Conservation (phyloP, 2,888 invertebrate genomes). For the Timandra comae region DNA sequence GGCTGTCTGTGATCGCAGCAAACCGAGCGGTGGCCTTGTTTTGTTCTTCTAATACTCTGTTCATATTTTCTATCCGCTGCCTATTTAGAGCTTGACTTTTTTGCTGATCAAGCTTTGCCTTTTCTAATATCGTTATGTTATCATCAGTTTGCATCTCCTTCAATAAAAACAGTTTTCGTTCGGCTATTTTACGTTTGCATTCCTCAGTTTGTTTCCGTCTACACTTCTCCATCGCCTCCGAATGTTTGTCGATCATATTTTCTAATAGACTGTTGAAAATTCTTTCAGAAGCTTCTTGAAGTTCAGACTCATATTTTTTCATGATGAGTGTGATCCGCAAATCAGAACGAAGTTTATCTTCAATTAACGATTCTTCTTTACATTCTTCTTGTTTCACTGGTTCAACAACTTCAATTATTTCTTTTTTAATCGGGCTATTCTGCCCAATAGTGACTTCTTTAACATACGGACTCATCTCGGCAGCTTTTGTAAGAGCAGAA, state of each 20-base stretch:
- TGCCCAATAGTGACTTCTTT: constrained; percentile 65
- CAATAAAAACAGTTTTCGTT: constrained; percentile 60
- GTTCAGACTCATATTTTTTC: constrained; percentile 47
- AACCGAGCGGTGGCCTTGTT: constrained; percentile 61
- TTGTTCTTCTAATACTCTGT: constrained; percentile 69
- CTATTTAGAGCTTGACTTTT: constrained; percentile 60
- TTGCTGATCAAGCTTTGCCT: constrained; percentile 68
- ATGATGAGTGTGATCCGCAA: constrained; percentile 49
- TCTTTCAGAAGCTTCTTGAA: constrained; percentile 44
- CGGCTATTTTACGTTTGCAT: constrained; percentile 52
- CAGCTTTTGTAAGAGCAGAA: constrained; percentile 77
- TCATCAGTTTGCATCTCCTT: constrained; percentile 70
- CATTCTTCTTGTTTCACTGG: constrained; percentile 20
- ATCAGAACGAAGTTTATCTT: constrained; percentile 53
- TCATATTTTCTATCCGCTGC: constrained; percentile 65
- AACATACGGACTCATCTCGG: constrained; percentile 66
- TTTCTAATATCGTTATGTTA: constrained; percentile 56
- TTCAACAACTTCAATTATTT: constrained; percentile 14
- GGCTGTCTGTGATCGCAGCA: constrained; percentile 75
- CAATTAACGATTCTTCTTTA: constrained; percentile 39
- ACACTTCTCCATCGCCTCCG: constrained; percentile 46
- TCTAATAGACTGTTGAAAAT: constrained; percentile 50
- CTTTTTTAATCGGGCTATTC: constrained; percentile 35
- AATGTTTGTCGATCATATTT: constrained; percentile 49
- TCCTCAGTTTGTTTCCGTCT: constrained; percentile 53